Conservation (phyloP, 2,113 vertebrate genomes). For the Calyptommatus sinebrachiatus region DNA sequence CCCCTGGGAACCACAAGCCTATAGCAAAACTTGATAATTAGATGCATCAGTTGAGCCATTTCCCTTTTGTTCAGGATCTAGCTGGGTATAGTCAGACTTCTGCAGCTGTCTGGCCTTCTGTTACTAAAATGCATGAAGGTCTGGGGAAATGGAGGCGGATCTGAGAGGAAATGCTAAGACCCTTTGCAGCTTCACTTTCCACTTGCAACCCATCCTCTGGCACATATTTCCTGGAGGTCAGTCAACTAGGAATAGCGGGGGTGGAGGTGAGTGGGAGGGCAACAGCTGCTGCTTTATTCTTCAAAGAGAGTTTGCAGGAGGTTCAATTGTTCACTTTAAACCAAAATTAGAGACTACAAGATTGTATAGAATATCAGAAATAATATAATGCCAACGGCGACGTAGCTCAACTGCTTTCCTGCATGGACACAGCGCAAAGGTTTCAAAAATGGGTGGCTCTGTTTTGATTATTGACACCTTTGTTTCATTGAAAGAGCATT, state of each 20-base stretch:
- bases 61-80: background rate
- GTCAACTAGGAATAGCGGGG: slow-evolving; percentile 56
- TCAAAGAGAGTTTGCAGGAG: slow-evolving; percentile 50
- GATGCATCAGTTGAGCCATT: no score
- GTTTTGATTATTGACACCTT: background rate
- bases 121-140: slow-evolving; percentile 44
- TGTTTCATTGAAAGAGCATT: background rate
- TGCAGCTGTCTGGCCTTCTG: slow-evolving; percentile 36
- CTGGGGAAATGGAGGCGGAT: slow-evolving; percentile 26
- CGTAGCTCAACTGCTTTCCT: background rate
- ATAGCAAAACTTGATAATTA: background rate
- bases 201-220: slow-evolving; percentile 61
- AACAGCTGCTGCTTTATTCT: slow-evolving; percentile 23
- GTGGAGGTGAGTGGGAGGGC: no score
- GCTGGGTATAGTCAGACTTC: background rate
- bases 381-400: background rate
- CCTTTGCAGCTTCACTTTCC: slow-evolving; percentile 58
- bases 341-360: slow-evolving; percentile 47
- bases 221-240: slow-evolving; percentile 58
- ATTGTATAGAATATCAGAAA: background rate
- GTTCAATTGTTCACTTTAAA: slow-evolving; percentile 50
- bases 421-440: no score
- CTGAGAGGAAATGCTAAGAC: slow-evolving; percentile 49
- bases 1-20: background rate
- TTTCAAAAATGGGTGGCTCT: background rate